A percentile compares a stretch with the other conserved stretches of the same genome.
Evolutionary conservation across 2,113 vertebrate genomes (phyloP).

Genomic region (Myocastor coypus): DNA sequence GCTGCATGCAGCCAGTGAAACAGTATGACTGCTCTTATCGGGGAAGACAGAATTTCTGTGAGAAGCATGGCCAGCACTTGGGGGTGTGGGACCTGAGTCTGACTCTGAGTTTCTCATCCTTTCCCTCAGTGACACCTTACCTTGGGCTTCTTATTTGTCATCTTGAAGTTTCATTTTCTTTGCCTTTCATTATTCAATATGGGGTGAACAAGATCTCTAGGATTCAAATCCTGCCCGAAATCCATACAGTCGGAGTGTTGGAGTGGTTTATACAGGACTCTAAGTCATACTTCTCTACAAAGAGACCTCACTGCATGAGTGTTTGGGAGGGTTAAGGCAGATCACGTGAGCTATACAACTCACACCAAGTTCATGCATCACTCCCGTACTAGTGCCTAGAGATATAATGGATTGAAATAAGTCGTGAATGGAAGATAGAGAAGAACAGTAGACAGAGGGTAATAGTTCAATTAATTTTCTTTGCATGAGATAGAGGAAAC

Average conservation of each 20-base stretch:
- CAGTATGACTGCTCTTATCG: not conserved
- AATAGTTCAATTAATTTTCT: slow-evolving; percentile 42
- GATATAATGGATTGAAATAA: not conserved
- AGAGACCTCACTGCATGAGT: not conserved
- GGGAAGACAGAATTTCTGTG: not conserved
- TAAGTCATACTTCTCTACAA: not conserved
- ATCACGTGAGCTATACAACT: not conserved
- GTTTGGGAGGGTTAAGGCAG: not conserved
- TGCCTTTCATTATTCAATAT: not conserved
- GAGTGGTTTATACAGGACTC: not conserved
- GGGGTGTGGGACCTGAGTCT: not conserved
- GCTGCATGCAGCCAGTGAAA: not conserved
- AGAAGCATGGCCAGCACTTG: not conserved
- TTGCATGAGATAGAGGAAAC: slow-evolving; percentile 15
- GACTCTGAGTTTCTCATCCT: not conserved
- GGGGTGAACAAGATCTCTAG: not conserved
- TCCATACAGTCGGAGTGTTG: not conserved
- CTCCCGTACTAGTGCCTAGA: not conserved
- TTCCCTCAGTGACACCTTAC: not conserved
- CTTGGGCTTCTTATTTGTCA: not conserved
- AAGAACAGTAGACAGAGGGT: not conserved
- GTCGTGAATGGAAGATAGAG: not conserved
- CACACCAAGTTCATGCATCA: not conserved
- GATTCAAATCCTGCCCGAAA: not conserved
- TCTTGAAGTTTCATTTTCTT: not conserved